Conservation (phyloP, 2,113 vertebrate genomes). For the Gadus macrocephalus region DNA sequence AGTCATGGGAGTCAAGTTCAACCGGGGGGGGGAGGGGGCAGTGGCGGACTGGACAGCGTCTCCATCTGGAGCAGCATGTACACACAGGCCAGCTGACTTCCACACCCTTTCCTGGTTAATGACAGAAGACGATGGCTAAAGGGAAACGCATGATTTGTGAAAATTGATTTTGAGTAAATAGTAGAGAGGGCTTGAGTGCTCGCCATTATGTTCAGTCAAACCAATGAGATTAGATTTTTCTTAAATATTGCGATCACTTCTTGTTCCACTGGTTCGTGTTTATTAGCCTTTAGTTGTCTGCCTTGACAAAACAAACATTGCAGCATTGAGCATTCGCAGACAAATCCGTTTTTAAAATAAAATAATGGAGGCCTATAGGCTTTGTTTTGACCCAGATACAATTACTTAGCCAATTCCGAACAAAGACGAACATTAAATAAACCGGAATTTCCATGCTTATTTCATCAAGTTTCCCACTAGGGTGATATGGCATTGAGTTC, state of each 20-base stretch:
- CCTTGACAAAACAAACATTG: no score
- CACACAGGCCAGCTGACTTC: constrained; percentile 62
- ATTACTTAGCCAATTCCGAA: no score
- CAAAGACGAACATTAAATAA: constrained; percentile 17
- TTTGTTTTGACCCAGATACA: no score
- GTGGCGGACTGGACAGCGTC: constrained; percentile 60
- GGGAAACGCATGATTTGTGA: constrained; percentile 55
- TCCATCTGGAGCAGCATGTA: constrained; percentile 76
- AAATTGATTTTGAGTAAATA: constrained; percentile 53
- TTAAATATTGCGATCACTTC: constrained; percentile 50
- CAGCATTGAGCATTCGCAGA: no score
- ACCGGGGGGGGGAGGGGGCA: constrained; percentile 60
- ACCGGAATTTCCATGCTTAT: neutral
- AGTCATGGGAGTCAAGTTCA: constrained; percentile 76
- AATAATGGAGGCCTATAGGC: constrained; percentile 21
- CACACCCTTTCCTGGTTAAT: constrained; percentile 34
- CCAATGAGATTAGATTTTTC: constrained; percentile 64
- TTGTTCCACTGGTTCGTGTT: constrained; percentile 49
- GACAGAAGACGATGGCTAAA: constrained; percentile 37
- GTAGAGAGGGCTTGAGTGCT: constrained; percentile 38
- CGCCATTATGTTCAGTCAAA: constrained; percentile 60
- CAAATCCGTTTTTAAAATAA: neutral
- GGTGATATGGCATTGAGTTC: neutral
- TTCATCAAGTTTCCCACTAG: neutral
- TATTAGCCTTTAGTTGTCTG: constrained; percentile 41